Evolutionary conservation across 2,888 invertebrate genomes (phyloP), one percentile per base, ranked within the genome.

Genomic region (Aspidapion aeneum): DNA sequence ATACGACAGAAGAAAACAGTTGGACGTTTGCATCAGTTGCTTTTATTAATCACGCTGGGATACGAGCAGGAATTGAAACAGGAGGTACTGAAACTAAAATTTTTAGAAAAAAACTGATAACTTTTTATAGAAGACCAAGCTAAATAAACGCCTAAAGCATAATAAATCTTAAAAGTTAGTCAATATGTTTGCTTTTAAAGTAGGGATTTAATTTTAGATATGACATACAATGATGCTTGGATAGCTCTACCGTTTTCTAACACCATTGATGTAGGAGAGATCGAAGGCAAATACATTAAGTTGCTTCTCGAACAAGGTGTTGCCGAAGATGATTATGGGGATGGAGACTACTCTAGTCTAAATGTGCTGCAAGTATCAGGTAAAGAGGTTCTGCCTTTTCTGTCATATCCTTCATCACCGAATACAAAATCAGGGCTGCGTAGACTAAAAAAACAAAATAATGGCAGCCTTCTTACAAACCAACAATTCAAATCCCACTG

Each of bases 201-300:
- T n/a, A n/a, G n/a, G n/a, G n/a, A n/a, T n/a, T n/a, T n/a, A 61
- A 21, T 81, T 81, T 12, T 76, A 90, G 91, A 87, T 5, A 84
- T 90, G 16, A 90, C 90, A 0, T 88, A 87, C 50, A 87, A 86
- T 57, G 87, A 88, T 62, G 73, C 93, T 5, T 79, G 90, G 5
- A 85, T 87, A 71, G 84, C 88, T 20, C 82, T 88, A 63, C 94
- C 94, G 0, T 94, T 94, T 74, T 87, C 87, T 73, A 93, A 93
- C 77, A 85, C 84, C 54, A 80, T 93, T 65, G 87, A 91, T 71
- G 81, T 88, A 9, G 85, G 89, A 63, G 88, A 89, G 70, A 75
- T 94, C 61, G 81, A 82, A 57, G 94, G 94, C 0, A 78, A 82
- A 65, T 80, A 87, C 69, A 75, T 94, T 5, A 73, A 84, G 62